A percentile compares a stretch with the other conserved stretches of the same genome.
Conservation (phyloP, 2,797 vertebrate genomes). For the Leontocebus nigricollis region DNA sequence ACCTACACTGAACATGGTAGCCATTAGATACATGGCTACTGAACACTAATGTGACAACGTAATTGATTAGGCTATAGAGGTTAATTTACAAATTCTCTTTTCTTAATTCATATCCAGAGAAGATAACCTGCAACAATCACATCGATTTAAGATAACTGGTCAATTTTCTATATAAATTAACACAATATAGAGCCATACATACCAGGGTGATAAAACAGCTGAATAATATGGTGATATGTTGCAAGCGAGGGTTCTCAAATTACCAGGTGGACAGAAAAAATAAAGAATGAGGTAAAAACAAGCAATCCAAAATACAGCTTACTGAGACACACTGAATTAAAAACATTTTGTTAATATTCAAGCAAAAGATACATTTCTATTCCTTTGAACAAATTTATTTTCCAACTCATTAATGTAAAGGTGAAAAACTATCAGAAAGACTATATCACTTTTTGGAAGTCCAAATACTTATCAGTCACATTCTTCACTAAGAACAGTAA, state of each 20-base stretch:
- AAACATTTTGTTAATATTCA: not conserved
- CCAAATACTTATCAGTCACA: not conserved
- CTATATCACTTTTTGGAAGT: not conserved
- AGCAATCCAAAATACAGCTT: not conserved
- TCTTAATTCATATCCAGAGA: not conserved
- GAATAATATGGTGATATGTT: slow-evolving; percentile 89
- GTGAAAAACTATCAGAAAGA: not conserved
- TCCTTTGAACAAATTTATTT: slow-evolving; percentile 14
- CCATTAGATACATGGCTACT: not conserved
- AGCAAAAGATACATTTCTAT: not conserved
- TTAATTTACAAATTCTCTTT: not conserved
- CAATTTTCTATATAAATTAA: not conserved
- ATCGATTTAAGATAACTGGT: not conserved
- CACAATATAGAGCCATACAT: slow-evolving; percentile 52
- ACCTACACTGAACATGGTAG: not conserved
- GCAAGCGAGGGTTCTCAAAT: slow-evolving; percentile 92
- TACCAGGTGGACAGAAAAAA: slow-evolving; percentile 29
- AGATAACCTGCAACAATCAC: not conserved
- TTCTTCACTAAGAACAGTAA: not conserved
- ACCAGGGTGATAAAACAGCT: slow-evolving; percentile 88
- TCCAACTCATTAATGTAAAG: not conserved
- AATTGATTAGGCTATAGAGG: not conserved
- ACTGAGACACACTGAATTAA: not conserved
- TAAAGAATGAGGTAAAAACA: slow-evolving; percentile 24
- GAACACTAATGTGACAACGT: not conserved